phyloP scores from a whole-genome alignment of 2,888 invertebrate species.

The Acronicta leporina region DNA sequence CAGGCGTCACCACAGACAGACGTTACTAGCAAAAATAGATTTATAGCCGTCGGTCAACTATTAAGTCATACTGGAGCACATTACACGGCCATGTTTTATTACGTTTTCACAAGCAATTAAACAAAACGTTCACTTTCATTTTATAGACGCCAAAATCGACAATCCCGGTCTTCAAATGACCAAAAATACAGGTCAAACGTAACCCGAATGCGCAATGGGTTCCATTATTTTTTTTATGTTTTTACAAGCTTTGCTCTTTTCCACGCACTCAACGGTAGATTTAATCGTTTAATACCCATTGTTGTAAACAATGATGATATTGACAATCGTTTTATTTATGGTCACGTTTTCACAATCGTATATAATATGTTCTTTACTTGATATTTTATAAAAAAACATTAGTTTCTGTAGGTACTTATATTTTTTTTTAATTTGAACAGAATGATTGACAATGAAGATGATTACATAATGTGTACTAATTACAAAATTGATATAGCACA shows the following conservation, averaged over 20 bases:
- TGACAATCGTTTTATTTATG: constrained; percentile 13
- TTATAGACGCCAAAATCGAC: constrained; percentile 45
- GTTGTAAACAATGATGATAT: constrained; percentile 18
- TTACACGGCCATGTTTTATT: constrained; percentile 40
- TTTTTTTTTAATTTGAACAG: constrained; percentile 1
- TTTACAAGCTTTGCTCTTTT: constrained; percentile 42
- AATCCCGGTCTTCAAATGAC: constrained; percentile 35
- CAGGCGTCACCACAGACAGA: constrained; percentile 22
- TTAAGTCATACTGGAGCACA: constrained; percentile 41
- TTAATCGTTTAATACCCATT: constrained; percentile 47
- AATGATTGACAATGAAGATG: too few species aligned
- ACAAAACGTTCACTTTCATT: constrained; percentile 62
- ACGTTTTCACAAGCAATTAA: constrained; percentile 64
- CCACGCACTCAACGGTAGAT: constrained; percentile 19
- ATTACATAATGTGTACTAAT: too few species aligned
- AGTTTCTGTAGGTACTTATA: not conserved
- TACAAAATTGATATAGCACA: too few species aligned
- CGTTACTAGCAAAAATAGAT: constrained; percentile 40
- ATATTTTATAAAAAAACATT: constrained; percentile 1
- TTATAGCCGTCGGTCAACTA: constrained; percentile 37
- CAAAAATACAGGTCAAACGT: constrained; percentile 50
- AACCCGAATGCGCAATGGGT: constrained; percentile 43
- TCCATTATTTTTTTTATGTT: constrained; percentile 50
- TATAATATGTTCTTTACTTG: too few species aligned
- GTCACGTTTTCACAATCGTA: constrained; percentile 14